Evolutionary conservation across 2,113 vertebrate species (phyloP), one percentile per base, ranked within the genome.

Genomic region (Oenanthe melanoleuca): DNA sequence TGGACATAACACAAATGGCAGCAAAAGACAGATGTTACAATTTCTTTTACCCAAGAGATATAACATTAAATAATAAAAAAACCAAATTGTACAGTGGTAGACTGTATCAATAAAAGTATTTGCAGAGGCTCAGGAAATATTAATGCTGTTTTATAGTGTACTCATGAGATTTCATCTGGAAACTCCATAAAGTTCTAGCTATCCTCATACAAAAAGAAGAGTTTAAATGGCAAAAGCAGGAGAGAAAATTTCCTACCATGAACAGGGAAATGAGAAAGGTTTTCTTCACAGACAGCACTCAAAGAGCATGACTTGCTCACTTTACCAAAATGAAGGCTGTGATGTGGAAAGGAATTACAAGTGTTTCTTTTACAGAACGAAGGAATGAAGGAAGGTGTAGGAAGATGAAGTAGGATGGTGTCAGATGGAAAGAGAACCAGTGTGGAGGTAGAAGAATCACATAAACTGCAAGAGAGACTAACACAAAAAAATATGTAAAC

Each of bases 371-470:
- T 85, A 86, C 63, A 82, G 88, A 93, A 85, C 0, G 37, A 75
- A 86, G 33, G 80, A 94, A 89, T 1, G 63, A 94, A 75, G 69
- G 49, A 22, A 72, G 40, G 78, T 75, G 81, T 91, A 85, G 93
- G 95, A 94, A 87, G 87, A 94, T 77, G 78, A 88, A 86, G 90
- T 94, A 88, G 92, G 93, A 92, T 85, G 74, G 95, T 93, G 93
- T 89, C 65, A 95, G 81, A 85, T 79, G 42, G 72, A 88, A 91
- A 89, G 55, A 92, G 50, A 93, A 82, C 61, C 53, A 85, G 44
- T 1, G 3, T 31, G 89, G 74, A 93, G 61, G 67, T 17, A 92
- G 90, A 78, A 89, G 37, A 89, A 70, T 42, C 42, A 57, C 23
- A 82, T 57, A 65, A 75, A 82, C 33, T 53, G 37, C 50, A 88